Conservation (phyloP, 2,113 vertebrate genomes). For the Brachirus orientalis region DNA sequence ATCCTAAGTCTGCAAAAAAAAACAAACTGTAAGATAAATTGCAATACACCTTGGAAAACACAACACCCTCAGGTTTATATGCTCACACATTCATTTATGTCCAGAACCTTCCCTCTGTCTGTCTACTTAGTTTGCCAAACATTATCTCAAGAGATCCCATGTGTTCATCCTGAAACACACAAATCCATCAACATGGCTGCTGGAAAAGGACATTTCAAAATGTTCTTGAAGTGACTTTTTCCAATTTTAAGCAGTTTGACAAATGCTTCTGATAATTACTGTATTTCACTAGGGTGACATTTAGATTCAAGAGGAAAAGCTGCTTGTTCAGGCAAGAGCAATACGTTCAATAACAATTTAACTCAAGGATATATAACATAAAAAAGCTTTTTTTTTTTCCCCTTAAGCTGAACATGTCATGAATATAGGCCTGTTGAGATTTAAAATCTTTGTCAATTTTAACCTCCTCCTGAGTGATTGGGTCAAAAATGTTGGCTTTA, state of each 20-base stretch:
- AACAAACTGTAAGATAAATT: conserved; percentile 34
- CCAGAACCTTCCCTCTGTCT: conserved; percentile 40
- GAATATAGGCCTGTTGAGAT: conserved; percentile 30
- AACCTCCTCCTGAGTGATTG: conserved; percentile 15
- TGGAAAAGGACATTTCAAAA: conserved; percentile 59
- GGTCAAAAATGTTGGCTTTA: conserved; percentile 3
- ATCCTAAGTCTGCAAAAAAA: not conserved
- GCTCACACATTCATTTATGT: conserved; percentile 44
- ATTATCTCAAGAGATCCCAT: conserved; percentile 53
- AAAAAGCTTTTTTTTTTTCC: conserved; percentile 37
- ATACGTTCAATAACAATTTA: conserved; percentile 57
- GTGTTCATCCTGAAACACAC: conserved; percentile 55
- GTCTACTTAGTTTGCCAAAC: conserved; percentile 62
- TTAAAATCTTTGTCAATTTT: conserved; percentile 36
- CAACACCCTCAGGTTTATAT: conserved; percentile 7
- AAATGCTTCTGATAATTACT: conserved; percentile 71
- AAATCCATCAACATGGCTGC: conserved; percentile 64
- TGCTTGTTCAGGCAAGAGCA: conserved; percentile 49
- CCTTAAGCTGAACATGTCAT: conserved; percentile 36
- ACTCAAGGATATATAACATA: conserved; percentile 45
- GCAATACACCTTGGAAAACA: conserved; percentile 38
- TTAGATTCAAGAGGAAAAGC: conserved; percentile 51
- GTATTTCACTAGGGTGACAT: conserved; percentile 57
- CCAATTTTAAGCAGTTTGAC: conserved; percentile 58
- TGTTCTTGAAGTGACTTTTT: conserved; percentile 67